Conservation (phyloP, 2,797 vertebrate species). For the Parambassis ranga region DNA sequence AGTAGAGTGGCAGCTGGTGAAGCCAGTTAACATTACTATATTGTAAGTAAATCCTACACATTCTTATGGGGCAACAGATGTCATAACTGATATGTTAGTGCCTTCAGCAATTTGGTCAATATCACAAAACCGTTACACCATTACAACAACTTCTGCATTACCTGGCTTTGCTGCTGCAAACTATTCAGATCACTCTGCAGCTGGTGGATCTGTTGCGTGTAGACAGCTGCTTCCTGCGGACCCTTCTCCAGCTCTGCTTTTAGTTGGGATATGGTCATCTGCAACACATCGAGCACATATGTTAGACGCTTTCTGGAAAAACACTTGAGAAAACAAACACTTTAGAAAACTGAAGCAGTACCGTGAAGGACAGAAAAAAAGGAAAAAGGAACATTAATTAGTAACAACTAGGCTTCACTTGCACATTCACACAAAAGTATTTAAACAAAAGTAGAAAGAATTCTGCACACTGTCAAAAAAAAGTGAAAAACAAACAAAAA, state of each 20-base stretch:
- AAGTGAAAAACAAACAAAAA: constrained; percentile 10
- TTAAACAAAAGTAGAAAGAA: neutral
- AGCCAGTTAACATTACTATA: constrained; percentile 3
- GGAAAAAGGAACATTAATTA: constrained; percentile 1
- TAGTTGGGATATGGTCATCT: constrained; percentile 90
- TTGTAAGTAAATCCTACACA: constrained; percentile 22
- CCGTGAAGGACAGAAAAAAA: neutral
- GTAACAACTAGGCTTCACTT: neutral
- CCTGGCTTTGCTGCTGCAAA: constrained; percentile 91
- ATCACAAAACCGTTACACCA: neutral
- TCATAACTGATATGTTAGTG: neutral
- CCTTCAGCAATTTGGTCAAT: neutral
- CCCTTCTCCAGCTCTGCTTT: constrained; percentile 93
- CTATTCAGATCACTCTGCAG: constrained; percentile 87
- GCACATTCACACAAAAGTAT: constrained; percentile 6
- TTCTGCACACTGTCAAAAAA: neutral
- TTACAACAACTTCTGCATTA: constrained; percentile 48
- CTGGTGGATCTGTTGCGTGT: constrained; percentile 91
- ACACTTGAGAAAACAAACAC: neutral
- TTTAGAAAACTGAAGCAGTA: constrained; percentile 10
- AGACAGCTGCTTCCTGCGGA: constrained; percentile 94
- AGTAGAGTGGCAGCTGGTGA: constrained; percentile 1
- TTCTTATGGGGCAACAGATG: neutral
- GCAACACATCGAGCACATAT: constrained; percentile 15
- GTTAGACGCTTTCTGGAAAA: neutral